Evolutionary conservation across 1,140 invertebrate species (phyloP), one percentile per base, ranked within the genome.

Genomic region (Drosophila navojoa): DNA sequence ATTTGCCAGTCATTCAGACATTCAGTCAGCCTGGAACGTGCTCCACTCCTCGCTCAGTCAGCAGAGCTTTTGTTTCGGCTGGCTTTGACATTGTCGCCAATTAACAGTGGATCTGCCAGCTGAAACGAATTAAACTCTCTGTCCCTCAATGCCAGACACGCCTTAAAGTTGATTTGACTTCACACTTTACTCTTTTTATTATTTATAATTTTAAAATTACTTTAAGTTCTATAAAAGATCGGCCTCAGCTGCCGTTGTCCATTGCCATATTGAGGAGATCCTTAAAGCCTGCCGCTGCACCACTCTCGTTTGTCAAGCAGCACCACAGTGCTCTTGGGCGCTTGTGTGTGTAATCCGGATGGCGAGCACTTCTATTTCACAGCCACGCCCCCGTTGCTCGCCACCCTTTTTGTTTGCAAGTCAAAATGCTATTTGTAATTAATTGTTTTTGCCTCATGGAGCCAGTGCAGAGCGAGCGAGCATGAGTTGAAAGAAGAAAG

Each of bases 371-470:
- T 58, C 19, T 16, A 54, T 11, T 29, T 16, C 35, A 50, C 13
- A 59, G 9, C 62, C 22, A 6, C 16, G 16, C 7, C 32, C 16
- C 10, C 15, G 50, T 13, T 54, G 44, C 13, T 16, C n/a, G 68
- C 63, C 68, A 63, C 19, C 50, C 63, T 67, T 76, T 87, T 82
- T 86, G 79, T 82, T 86, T 86, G 81, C 67, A 81, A 87, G 82
- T 82, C 82, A 87, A 89, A 84, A 87, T 87, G 79, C 82, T 76
- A 79, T 89, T 87, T 89, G 82, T 87, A 87, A 87, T 87, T 87
- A 87, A 87, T 87, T 87, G 82, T 87, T 87, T 87, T 87, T 87
- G 76, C 82, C 63, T 66, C 76, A 89, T 74, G 76, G 62, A 77
- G 79, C 66, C 49, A 50, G 61, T 42, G 38, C 44, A 49, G 35